Evolutionary conservation across 2,113 vertebrate species (phyloP).

Genomic region (Vanacampus margaritifer): DNA sequence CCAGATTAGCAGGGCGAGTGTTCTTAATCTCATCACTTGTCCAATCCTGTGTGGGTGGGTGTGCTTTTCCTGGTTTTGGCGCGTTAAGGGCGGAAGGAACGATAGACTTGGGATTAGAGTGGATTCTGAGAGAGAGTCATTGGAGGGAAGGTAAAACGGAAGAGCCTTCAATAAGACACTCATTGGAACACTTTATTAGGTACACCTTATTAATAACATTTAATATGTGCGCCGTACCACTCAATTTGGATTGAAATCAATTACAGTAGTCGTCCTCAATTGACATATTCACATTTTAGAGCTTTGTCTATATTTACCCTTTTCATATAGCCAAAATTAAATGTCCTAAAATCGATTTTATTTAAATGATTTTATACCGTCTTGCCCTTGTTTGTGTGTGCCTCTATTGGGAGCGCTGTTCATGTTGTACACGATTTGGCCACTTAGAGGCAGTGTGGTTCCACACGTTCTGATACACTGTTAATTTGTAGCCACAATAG

Average conservation of each 20-base stretch:
- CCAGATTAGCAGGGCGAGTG: slow-evolving; percentile 74
- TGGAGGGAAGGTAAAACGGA: slow-evolving; percentile 10
- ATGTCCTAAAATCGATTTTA: no score
- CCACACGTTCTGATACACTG: no score
- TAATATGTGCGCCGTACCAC: background rate
- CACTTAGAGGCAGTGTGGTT: no score
- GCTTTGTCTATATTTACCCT: background rate
- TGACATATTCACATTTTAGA: background rate
- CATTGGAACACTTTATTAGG: background rate
- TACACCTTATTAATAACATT: background rate
- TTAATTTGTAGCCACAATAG: no score
- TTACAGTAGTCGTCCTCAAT: background rate
- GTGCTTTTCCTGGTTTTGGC: slow-evolving; percentile 67
- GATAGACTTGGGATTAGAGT: slow-evolving; percentile 56
- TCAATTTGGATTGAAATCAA: background rate
- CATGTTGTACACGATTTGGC: no score
- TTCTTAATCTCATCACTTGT: slow-evolving; percentile 75
- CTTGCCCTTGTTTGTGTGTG: no score
- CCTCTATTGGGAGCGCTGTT: no score
- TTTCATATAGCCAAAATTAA: background rate
- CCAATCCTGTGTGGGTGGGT: slow-evolving; percentile 66
- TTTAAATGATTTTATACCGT: no score
- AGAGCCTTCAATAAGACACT: slow-evolving; percentile 3
- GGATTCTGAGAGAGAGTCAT: slow-evolving; percentile 44
- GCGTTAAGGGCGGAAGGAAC: slow-evolving; percentile 40